These are phyloP conservation scores for Macrocentrus cingulum DNA, from an alignment of 1,140 invertebrate genomes.

Conservation along the genomic window DNA sequence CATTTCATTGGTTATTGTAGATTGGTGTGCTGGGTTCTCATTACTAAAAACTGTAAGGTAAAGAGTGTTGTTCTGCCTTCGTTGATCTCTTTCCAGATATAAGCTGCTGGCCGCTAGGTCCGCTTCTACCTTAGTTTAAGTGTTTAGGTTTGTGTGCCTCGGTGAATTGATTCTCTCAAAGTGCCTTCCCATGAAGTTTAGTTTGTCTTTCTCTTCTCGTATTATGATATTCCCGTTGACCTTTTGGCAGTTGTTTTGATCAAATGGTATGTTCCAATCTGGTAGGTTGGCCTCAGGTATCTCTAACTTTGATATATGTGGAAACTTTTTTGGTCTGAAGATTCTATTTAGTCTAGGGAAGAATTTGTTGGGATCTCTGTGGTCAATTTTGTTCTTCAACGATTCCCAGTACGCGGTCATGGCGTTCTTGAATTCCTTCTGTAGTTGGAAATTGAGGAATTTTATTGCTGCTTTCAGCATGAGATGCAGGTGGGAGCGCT, in stretches of 20 bases:
- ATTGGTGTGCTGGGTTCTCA: neutral
- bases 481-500: too few relatives aligned
- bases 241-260: neutral
- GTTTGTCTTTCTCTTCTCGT: neutral
- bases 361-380: slow-evolving; percentile 13
- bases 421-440: slow-evolving; percentile 21
- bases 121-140: neutral
- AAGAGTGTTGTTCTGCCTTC: neutral
- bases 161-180: slow-evolving; percentile 14
- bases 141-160: slow-evolving; percentile 7
- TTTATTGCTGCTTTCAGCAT: too few relatives aligned
- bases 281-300: neutral
- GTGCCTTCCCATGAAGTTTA: slow-evolving; percentile 16
- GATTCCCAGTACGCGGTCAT: slow-evolving; percentile 23
- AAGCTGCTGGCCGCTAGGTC: neutral
- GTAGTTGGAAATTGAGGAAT: neutral
- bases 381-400: slow-evolving; percentile 24
- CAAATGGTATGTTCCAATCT: neutral
- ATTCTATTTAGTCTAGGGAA: slow-evolving; percentile 30
- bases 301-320: neutral
- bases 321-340: slow-evolving; percentile 19
- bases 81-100: neutral
- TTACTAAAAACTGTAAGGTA: neutral
- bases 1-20: neutral
- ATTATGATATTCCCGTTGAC: neutral